Evolutionary conservation across 2,797 vertebrate genomes (phyloP).

Genomic region (Trematomus bernacchii): DNA sequence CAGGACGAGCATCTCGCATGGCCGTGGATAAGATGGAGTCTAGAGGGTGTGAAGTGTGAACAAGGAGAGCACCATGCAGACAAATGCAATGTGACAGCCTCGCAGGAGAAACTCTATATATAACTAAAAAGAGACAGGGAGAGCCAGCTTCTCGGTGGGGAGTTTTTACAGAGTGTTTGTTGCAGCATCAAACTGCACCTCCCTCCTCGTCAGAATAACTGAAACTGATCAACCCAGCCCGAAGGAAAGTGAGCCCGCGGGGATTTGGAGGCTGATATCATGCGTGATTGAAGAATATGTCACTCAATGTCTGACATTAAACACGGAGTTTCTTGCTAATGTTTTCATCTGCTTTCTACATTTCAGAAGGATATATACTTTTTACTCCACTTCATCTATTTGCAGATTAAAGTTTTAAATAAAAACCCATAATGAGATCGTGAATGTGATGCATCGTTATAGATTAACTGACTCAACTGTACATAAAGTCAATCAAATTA

Average conservation of each 20-base stretch:
- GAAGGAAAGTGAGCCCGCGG: constrained; percentile 26
- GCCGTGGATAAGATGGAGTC: constrained; percentile 49
- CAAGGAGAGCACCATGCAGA: constrained; percentile 56
- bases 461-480: too few species aligned
- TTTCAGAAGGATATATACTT: too few species aligned
- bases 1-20: constrained; percentile 52
- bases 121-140: constrained; percentile 70
- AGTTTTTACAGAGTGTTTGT: constrained; percentile 40
- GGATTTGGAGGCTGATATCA: constrained; percentile 18
- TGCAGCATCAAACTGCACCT: constrained; percentile 43
- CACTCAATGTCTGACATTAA: constrained; percentile 11
- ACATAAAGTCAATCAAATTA: neutral
- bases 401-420: neutral
- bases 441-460: too few species aligned
- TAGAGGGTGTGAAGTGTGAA: constrained; percentile 69
- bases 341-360: too few species aligned
- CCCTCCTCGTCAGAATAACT: constrained; percentile 21
- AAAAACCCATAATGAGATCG: neutral
- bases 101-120: constrained; percentile 77
- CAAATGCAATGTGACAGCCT: constrained; percentile 75
- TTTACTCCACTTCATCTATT: neutral
- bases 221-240: constrained; percentile 20
- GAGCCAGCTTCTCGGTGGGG: constrained; percentile 52
- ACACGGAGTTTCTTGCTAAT: too few species aligned
- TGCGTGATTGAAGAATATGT: constrained; percentile 27